A percentile compares a stretch with the other conserved stretches of the same genome.
Evolutionary conservation across 1,140 invertebrate genomes (phyloP).

Genomic region (Drosophila kepulauana): DNA sequence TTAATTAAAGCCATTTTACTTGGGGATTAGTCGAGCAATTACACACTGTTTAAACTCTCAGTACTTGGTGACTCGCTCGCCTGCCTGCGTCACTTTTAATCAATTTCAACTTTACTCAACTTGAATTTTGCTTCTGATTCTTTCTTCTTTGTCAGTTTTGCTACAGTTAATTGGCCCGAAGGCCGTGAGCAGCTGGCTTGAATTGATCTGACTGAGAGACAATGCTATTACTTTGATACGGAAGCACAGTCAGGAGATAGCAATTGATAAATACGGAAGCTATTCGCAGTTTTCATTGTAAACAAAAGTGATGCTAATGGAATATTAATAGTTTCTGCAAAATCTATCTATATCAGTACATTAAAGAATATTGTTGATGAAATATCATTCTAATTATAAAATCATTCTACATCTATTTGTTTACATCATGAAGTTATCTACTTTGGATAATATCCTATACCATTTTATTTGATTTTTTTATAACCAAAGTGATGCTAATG

Average conservation of each 20-base stretch:
- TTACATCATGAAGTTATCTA: too few species aligned
- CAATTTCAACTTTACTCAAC: constrained; percentile 35
- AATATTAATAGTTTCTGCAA: neutral
- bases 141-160: constrained; percentile 31
- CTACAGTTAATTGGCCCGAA: constrained; percentile 57
- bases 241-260: constrained; percentile 9
- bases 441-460: too few species aligned
- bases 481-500: too few species aligned
- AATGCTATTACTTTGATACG: neutral
- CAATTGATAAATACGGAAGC: constrained; percentile 35
- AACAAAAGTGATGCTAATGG: neutral
- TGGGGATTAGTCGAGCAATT: constrained; percentile 51
- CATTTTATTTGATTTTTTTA: too few species aligned
- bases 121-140: constrained; percentile 26
- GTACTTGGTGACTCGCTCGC: constrained; percentile 12
- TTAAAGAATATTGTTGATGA: too few species aligned
- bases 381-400: too few species aligned
- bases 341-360: neutral
- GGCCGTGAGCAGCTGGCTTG: constrained; percentile 43
- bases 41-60: constrained; percentile 48
- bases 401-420: too few species aligned
- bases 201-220: constrained; percentile 19
- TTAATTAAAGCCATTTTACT: constrained; percentile 65
- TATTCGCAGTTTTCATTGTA: neutral
- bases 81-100: constrained; percentile 42